Evolutionary conservation across 2,113 vertebrate species (phyloP), one percentile per base, ranked within the genome.

Genomic region (Onychorhynchus coronatus): DNA sequence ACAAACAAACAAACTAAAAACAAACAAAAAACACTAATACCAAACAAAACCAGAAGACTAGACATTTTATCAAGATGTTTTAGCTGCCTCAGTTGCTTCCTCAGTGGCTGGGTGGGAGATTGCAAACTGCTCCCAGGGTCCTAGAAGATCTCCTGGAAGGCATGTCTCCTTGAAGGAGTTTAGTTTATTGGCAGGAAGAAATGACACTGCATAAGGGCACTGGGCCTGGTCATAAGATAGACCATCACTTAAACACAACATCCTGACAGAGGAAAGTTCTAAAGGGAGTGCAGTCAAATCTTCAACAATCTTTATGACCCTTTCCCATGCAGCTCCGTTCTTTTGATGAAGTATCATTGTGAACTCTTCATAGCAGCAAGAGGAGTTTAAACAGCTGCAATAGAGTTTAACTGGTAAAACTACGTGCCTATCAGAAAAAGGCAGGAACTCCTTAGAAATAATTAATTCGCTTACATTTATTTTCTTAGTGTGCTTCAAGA

Each of bases 91-190:
- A 27, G 12, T 35, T 56, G 5, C 18, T 72, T 88, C 42, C 21
- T 30, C 22, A 65, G 25, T 42, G 16, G 18, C 50, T 63, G 24
- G 9, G 3, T 47, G 23, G 22, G 20, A 66, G 9, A 52, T 7
- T 56, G 30, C 9, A 75, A 75, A 71, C 37, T 19, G 2, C 25
- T 70, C 6, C 11, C 9, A 6, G 12, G 2, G 0, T 1, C 8
- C 4, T 19, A 4, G 2, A 3, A 85, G 39, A 65, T 41, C 42
- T 73, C 53, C 19, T 30, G 35, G 52, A 67, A 47, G 8, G 12
- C 7, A 58, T 6, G 2, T 61, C 21, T 66, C 30, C n/a, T 66
- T 74, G 61, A 91, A 85, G 27, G 2, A 62, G 30, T 30, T 5
- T n/a, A 13, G 46, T 4, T 6, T 30, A 22, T 28, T 80, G 39